Conservation (phyloP, 2,888 invertebrate genomes). For the Cheilosia variabilis region DNA sequence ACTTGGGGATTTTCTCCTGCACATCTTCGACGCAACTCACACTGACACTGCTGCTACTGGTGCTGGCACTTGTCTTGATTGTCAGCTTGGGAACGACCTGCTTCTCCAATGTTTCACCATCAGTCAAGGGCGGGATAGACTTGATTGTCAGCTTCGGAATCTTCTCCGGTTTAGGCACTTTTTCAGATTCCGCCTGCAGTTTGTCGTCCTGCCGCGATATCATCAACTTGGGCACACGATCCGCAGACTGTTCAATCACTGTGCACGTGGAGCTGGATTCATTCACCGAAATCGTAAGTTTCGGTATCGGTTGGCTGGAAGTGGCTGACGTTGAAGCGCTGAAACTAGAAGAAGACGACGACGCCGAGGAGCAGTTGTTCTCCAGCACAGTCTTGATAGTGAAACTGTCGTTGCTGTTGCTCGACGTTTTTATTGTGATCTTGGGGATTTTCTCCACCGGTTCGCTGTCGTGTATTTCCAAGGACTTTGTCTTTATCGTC, state of each 20-base stretch:
- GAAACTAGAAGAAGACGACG: conserved; percentile 22
- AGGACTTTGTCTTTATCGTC: conserved; percentile 82
- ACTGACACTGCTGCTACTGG: conserved; percentile 11
- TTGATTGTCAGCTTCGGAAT: conserved; percentile 85
- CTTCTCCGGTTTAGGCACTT: conserved; percentile 84
- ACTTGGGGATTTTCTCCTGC: conserved; percentile 79
- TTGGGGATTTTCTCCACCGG: conserved; percentile 82
- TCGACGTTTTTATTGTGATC: conserved; percentile 82
- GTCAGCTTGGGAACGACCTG: conserved; percentile 80
- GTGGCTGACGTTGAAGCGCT: conserved; percentile 23
- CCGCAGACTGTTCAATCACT: conserved; percentile 74
- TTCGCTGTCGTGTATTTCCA: conserved; percentile 77
- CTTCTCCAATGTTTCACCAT: conserved; percentile 79
- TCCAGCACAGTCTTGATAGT: conserved; percentile 64
- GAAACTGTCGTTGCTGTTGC: conserved; percentile 69
- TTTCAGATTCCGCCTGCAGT: conserved; percentile 43
- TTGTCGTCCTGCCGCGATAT: conserved; percentile 81
- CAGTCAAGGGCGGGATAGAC: conserved; percentile 84
- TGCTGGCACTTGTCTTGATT: conserved; percentile 77
- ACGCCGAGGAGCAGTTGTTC: conserved; percentile 28
- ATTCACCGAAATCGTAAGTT: conserved; percentile 84
- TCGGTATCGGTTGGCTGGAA: conserved; percentile 81
- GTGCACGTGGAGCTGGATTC: conserved; percentile 76
- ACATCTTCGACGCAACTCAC: conserved; percentile 38
- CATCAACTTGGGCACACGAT: conserved; percentile 80